A percentile compares a stretch with the other conserved stretches of the same genome.
These are phyloP conservation scores for Arizona elegans DNA, from an alignment of 2,113 vertebrate species.

Conservation along the genomic window DNA sequence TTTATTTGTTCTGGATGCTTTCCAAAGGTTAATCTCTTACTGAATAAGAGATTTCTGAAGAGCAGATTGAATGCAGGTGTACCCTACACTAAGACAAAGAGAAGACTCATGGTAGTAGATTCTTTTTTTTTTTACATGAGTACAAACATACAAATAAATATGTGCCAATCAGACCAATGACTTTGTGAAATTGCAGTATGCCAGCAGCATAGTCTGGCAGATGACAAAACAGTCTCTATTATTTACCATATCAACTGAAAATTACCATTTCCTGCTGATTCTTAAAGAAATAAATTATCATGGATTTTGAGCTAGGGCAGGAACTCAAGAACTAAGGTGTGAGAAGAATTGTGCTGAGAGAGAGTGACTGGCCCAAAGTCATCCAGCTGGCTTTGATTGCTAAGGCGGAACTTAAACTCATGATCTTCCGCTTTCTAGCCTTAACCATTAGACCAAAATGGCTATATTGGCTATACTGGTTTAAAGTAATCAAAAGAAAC, in stretches of 20 bases:
- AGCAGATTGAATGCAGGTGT: neutral
- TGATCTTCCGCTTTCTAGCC: neutral
- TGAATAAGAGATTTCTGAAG: neutral
- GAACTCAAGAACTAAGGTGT: neutral
- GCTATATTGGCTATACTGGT: neutral
- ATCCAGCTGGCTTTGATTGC: neutral
- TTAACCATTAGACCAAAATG: neutral
- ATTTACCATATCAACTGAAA: neutral
- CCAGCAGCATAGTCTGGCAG: neutral
- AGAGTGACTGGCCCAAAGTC: neutral
- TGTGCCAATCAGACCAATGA: neutral
- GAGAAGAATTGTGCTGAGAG: neutral
- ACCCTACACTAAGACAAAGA: neutral
- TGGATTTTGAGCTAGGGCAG: neutral
- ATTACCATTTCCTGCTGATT: neutral
- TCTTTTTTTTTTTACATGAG: neutral
- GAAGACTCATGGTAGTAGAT: neutral
- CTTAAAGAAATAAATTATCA: neutral
- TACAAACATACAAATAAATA: neutral
- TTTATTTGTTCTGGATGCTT: neutral
- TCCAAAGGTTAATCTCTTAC: constrained; percentile 1
- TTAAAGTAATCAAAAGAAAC: neutral
- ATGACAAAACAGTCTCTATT: neutral
- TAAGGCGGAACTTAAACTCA: neutral
- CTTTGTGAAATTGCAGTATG: neutral